Evolutionary conservation across 92 coral and sea anemone genomes (phyloP).

Genomic region (Epizoanthus ramosus): DNA sequence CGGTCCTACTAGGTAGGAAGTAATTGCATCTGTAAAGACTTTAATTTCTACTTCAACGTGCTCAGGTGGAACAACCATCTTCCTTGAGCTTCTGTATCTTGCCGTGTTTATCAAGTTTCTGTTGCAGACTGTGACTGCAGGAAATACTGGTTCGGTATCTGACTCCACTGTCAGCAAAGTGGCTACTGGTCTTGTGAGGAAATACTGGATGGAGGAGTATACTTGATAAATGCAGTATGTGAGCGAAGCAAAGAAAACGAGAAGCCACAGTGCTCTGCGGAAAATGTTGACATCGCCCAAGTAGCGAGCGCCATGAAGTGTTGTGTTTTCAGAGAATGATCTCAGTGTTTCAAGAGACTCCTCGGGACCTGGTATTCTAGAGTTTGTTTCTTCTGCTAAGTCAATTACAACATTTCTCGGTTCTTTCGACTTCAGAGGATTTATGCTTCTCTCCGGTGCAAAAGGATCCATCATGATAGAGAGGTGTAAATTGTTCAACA

Average conservation of each 20-base stretch:
- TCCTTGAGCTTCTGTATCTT: slow-evolving; percentile 14
- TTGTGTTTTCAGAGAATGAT: slow-evolving; percentile 39
- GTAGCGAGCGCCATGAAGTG: slow-evolving; percentile 55
- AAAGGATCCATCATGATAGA: background rate
- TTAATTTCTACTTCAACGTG: background rate
- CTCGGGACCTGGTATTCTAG: background rate
- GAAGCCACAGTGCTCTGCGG: slow-evolving; percentile 41
- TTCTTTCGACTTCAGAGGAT: background rate
- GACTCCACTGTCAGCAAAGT: slow-evolving; percentile 22
- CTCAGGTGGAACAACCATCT: background rate
- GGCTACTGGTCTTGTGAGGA: slow-evolving; percentile 16
- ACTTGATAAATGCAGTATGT: slow-evolving; percentile 24
- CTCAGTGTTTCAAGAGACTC: background rate
- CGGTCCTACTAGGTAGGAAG: background rate
- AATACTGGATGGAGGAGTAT: slow-evolving; percentile 8
- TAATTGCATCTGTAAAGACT: background rate
- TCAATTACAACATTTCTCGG: background rate
- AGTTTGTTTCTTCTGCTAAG: background rate
- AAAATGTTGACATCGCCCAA: slow-evolving; percentile 9
- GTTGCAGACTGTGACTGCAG: slow-evolving; percentile 52
- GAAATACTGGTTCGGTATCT: slow-evolving; percentile 8
- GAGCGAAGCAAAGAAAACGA: slow-evolving; percentile 12
- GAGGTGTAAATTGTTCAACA: too few relatives aligned
- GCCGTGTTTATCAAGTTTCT: slow-evolving; percentile 11
- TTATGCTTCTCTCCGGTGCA: background rate